Base-by-base conservation (phyloP, 2,797 vertebrate genomes). In the Leucoraja ocellata region DNA sequence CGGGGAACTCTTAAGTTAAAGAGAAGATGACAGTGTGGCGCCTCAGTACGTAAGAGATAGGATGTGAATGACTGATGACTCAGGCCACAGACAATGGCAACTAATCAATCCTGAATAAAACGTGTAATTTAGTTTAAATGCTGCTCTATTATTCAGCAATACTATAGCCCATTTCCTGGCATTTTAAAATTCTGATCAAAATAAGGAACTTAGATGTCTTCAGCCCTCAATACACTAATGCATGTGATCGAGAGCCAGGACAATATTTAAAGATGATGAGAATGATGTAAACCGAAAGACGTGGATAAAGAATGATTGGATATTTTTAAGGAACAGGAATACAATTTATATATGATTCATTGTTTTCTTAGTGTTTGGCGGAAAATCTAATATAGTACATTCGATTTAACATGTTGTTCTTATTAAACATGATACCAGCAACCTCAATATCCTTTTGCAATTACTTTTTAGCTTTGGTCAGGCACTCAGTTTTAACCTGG, bases 71-170 rank as follows among this genome's bases (percentile, higher is more conserved):
- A 92, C 23, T 76, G 76, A 76, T 74, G 32, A 76, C 68, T 76
- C 21, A 28, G 68, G 39, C 68, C 71, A 92, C 39, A 7, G 36
- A 76, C 36, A 32, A 76, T 73, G 65, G 73, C 90, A 92, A 92
- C 71, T 76, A 76, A 92, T 92, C 71, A 92, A 92, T 92, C 90
- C 71, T 76, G 25, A 76, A 73, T 76, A 92, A 74, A 92, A n/a
- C n/a, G 71, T 76, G 71, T 92, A 92, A 92, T 92, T 92, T 76
- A 92, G 63, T 74, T 92, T 73, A 92, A 92, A 92, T 92, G 28
- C 71, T 73, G 71, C 90, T 74, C 68, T 92, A 76, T 92, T 92
- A 92, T 46, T 92, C 71, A 92, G 46, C 54, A 92, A 76, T 54
- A 32, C 73, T 92, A 39, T 23, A 76, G 10, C 71, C 32, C 39